Conservation (phyloP, 2,113 vertebrate genomes). For the Lota lota region DNA sequence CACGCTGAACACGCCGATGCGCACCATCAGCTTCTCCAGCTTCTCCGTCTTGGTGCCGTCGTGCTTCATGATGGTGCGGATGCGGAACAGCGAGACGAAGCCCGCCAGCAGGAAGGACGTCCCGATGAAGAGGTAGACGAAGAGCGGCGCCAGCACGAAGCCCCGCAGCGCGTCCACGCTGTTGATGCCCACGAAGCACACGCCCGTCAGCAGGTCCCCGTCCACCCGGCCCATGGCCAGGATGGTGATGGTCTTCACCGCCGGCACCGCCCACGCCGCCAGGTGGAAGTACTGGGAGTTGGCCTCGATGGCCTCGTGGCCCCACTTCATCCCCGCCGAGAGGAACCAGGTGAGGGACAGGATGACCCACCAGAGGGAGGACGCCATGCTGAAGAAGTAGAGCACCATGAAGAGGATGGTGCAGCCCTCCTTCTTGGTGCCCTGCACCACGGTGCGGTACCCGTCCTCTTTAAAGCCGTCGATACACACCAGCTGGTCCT, state of each 20-base stretch:
- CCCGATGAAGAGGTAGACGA: slow-evolving; percentile 96
- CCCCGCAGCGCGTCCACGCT: slow-evolving; percentile 90
- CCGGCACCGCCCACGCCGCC: slow-evolving; percentile 95
- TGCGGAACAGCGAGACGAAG: slow-evolving; percentile 95
- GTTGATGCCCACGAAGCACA: slow-evolving; percentile 94
- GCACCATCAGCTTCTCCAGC: slow-evolving; percentile 96
- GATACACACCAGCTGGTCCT: slow-evolving; percentile 91
- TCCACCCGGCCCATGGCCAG: slow-evolving; percentile 97
- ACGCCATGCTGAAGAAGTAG: slow-evolving; percentile 98
- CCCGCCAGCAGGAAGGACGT: slow-evolving; percentile 96
- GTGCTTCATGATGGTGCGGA: slow-evolving; percentile 98
- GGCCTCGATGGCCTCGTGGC: slow-evolving; percentile 95
- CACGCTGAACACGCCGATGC: slow-evolving; percentile 95
- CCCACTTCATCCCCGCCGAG: slow-evolving; percentile 97
- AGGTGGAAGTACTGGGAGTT: slow-evolving; percentile 98
- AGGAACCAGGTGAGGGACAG: slow-evolving; percentile 97
- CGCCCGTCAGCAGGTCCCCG: slow-evolving; percentile 90
- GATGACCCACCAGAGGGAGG: slow-evolving; percentile 99
- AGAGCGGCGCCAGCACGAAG: slow-evolving; percentile 91
- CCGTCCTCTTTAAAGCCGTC: slow-evolving; percentile 89
- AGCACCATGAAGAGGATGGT: slow-evolving; percentile 98
- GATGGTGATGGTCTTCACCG: slow-evolving; percentile 96
- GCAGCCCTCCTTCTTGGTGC: slow-evolving; percentile 98
- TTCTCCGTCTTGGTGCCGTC: slow-evolving; percentile 98
- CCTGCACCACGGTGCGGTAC: slow-evolving; percentile 93